These are phyloP conservation scores for Ictalurus punctatus DNA, from an alignment of 2,113 vertebrate genomes.

Conservation along the genomic window DNA sequence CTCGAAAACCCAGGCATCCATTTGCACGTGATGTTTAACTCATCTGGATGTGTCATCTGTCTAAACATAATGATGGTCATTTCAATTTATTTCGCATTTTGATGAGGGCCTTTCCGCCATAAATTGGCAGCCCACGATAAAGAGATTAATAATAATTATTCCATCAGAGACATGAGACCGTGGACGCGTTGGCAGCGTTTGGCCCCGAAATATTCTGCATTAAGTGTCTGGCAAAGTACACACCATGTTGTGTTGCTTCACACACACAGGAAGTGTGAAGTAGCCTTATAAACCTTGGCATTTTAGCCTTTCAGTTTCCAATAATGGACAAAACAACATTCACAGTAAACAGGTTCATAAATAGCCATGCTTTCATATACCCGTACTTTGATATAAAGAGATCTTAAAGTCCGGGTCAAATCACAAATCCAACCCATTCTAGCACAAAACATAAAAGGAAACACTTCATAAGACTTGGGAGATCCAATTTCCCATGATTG, in stretches of 20 bases:
- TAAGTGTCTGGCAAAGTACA: not conserved
- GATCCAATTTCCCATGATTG: not conserved
- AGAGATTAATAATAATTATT: conserved; percentile 18
- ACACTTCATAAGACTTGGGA: not conserved
- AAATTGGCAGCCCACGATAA: not conserved
- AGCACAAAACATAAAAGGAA: not conserved
- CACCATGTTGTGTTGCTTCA: no score
- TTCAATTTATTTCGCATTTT: not conserved
- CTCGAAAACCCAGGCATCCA: not conserved
- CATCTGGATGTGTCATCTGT: conserved; percentile 12
- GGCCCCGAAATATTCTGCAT: not conserved
- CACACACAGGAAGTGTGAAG: not conserved
- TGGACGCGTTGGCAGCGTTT: not conserved
- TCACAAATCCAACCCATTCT: not conserved
- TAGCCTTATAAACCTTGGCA: not conserved
- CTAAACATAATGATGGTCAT: not conserved
- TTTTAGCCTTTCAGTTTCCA: not conserved
- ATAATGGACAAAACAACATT: not conserved
- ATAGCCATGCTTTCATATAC: not conserved
- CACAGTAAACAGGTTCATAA: not conserved
- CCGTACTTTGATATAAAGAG: not conserved
- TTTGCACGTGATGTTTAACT: not conserved
- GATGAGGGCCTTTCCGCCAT: not conserved
- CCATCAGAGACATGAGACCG: not conserved
- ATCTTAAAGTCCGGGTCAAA: not conserved